Evolutionary conservation across 2,888 invertebrate species (phyloP), one percentile per base, ranked within the genome.

Genomic region (Agriotes lineatus): DNA sequence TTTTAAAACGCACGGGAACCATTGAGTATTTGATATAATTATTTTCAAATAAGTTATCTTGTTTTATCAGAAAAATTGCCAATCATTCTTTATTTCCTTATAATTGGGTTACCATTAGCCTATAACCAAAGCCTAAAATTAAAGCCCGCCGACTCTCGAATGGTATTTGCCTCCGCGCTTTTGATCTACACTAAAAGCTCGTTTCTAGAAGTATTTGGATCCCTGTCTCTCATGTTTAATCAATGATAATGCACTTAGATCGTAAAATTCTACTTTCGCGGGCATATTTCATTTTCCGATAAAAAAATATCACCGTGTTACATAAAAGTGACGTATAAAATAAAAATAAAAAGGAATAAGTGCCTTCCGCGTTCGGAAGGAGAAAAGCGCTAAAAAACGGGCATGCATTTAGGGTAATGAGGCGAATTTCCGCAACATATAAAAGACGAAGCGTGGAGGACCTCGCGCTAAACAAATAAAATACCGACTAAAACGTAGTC

Each of bases 381-480:
- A 39, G 44, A 63, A 62, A 58, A 59, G 68, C 56, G 44, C 54
- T 68, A 59, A 59, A 67, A 68, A 54, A 63, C 63, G 63, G 68
- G 63, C 63, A 67, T 63, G 63, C 68, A 68, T 68, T 68, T 63
- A 63, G 63, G 63, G 63, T 68, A 68, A 68, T 64, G 63, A 68
- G 52, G 59, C 68, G 68, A 68, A 64, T 68, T 68, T 68, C 63
- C 68, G 59, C 63, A 68, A 59, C 68, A 59, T 68, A 68, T 58
- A 63, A 68, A 67, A 65, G 58, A 58, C 65, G 58, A 63, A 54
- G 63, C 63, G 68, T 35, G 45, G 50, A 68, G 68, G 68, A 68
- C 68, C 62, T 58, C 48, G 33, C 63, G 35, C 54, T 63, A 63
- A 63, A 68, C 68, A 58, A 68, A 68, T 68, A 68, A 68, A 68